These are phyloP conservation scores for Dicerorhinus sumatrensis DNA, from an alignment of 2,113 vertebrate genomes.

Conservation along the genomic window DNA sequence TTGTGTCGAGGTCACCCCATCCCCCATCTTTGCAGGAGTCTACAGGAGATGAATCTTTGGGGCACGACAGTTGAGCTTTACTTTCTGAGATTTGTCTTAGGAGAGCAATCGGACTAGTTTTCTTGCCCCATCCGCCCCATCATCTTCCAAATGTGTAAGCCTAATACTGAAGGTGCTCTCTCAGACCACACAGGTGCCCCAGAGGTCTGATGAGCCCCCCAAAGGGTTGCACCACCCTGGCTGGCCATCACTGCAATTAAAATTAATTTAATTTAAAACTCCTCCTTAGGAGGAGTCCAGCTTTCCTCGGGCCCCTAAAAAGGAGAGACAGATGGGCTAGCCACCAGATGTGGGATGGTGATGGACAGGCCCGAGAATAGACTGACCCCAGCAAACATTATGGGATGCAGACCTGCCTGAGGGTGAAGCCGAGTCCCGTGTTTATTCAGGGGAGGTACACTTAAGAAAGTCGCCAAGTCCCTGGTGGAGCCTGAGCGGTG, in stretches of 20 bases:
- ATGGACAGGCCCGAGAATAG: neutral
- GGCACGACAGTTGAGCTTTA: neutral
- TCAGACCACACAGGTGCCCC: neutral
- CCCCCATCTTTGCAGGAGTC: neutral
- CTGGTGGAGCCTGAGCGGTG: neutral
- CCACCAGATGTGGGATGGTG: neutral
- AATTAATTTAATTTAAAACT: too few species aligned
- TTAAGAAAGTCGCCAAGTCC: slow-evolving; percentile 3
- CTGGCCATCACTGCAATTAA: neutral
- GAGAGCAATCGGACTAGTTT: neutral
- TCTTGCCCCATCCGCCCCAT: neutral
- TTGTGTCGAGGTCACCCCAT: too few species aligned
- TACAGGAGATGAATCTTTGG: neutral
- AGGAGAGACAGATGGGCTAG: neutral
- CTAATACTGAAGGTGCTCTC: neutral
- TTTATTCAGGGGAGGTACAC: too few species aligned
- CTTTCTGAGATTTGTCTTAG: slow-evolving; percentile 16
- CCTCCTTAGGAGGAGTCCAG: neutral
- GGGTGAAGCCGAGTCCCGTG: neutral
- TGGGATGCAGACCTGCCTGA: neutral
- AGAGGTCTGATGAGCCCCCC: neutral
- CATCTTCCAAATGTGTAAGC: neutral
- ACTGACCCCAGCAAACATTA: neutral
- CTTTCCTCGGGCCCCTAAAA: neutral
- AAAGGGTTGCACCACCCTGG: neutral